Conservation (phyloP, 2,888 invertebrate species). For the Ennomos quercinarius region DNA sequence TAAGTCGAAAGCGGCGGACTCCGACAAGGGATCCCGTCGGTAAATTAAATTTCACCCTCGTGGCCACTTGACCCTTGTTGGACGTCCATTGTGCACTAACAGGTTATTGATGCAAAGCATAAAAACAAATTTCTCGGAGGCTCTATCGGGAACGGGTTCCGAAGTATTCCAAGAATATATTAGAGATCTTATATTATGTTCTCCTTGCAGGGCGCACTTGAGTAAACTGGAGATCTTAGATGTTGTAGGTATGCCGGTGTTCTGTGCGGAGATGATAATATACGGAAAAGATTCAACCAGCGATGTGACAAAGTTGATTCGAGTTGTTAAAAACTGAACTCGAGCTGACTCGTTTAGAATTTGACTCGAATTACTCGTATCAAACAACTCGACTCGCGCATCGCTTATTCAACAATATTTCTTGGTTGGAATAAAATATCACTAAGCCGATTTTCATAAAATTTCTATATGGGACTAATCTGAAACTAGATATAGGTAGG, state of each 20-base stretch:
- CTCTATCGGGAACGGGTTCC: constrained; percentile 30
- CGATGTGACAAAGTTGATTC: too few species aligned
- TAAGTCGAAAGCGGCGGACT: constrained; percentile 60
- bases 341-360: too few species aligned
- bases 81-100: constrained; percentile 65
- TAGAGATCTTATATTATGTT: constrained; percentile 20
- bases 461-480: too few species aligned
- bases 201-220: neutral
- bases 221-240: neutral
- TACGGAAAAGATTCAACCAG: too few species aligned
- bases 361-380: too few species aligned
- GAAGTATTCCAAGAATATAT: constrained; percentile 31
- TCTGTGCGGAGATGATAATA: neutral
- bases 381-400: too few species aligned
- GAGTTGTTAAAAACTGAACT: too few species aligned
- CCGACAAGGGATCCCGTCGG: constrained; percentile 55
- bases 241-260: neutral
- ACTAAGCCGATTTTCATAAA: too few species aligned
- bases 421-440: too few species aligned
- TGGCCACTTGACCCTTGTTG: constrained; percentile 67
- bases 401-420: too few species aligned
- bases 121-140: constrained; percentile 49
- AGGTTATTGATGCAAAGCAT: constrained; percentile 64
- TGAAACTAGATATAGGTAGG: too few species aligned
- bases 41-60: constrained; percentile 70